phyloP scores from a whole-genome alignment of 2,113 vertebrate genomes.

The Hipposideros armiger region DNA sequence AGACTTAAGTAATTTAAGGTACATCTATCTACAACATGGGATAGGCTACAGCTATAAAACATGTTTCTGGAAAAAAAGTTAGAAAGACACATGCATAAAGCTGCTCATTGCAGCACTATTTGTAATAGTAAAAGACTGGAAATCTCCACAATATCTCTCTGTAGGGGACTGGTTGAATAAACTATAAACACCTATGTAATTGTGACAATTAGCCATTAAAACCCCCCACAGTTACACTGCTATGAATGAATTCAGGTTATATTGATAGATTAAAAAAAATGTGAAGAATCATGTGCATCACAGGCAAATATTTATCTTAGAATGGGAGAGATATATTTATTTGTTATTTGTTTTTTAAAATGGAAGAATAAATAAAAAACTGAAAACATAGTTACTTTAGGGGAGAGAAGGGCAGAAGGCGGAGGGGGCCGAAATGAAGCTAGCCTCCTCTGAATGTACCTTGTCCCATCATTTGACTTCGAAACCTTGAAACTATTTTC shows the following conservation, averaged over 20 bases:
- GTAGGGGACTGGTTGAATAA: background rate
- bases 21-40: background rate
- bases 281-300: background rate
- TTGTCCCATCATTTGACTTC: background rate
- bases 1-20: background rate
- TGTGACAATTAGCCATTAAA: background rate
- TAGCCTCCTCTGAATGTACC: background rate
- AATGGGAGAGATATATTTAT: background rate
- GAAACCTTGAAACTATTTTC: background rate
- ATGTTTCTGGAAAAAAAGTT: constrained; percentile 10
- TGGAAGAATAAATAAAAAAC: background rate
- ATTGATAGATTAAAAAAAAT: background rate
- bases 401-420: background rate
- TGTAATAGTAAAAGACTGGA: background rate
- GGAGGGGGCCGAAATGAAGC: background rate
- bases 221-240: background rate
- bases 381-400: background rate
- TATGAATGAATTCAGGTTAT: background rate
- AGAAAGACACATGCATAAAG: background rate
- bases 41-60: constrained; percentile 28
- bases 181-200: background rate
- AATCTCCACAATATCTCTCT: background rate
- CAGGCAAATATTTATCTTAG: background rate
- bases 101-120: background rate
- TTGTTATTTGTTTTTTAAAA: constrained; percentile 4